Percentiles rank a stretch among this genome's conserved stretches.
Conservation (phyloP, 2,888 invertebrate species). For the Anticlea derivata region DNA sequence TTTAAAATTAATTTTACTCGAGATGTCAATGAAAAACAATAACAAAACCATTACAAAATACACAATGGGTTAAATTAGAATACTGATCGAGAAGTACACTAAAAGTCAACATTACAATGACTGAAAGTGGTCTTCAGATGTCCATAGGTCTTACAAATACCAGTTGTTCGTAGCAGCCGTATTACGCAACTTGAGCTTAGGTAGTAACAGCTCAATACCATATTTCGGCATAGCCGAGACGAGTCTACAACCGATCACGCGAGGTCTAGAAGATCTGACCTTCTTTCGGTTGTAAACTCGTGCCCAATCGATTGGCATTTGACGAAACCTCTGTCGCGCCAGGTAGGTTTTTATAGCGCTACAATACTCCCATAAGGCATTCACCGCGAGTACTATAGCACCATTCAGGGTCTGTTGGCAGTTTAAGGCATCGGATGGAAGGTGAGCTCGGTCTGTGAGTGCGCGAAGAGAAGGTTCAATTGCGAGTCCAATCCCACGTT, state of each 20-base stretch:
- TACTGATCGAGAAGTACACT: slow-evolving; percentile 51
- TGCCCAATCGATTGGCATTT: slow-evolving; percentile 69
- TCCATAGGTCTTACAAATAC: slow-evolving; percentile 19
- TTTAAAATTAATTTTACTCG: slow-evolving; percentile 1
- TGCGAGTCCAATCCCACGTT: slow-evolving; percentile 88
- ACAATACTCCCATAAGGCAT: slow-evolving; percentile 47
- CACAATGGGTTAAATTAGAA: slow-evolving; percentile 45
- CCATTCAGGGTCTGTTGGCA: slow-evolving; percentile 56
- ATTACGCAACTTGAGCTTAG: slow-evolving; percentile 35
- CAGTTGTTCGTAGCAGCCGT: slow-evolving; percentile 27
- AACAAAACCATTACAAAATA: slow-evolving; percentile 29
- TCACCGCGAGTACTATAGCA: slow-evolving; percentile 53
- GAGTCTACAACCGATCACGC: slow-evolving; percentile 55
- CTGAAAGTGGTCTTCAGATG: slow-evolving; percentile 20
- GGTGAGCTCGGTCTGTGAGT: slow-evolving; percentile 86
- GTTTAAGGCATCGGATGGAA: slow-evolving; percentile 84
- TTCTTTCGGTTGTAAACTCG: slow-evolving; percentile 65
- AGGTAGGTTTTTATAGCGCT: slow-evolving; percentile 63
- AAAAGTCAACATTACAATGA: slow-evolving; percentile 29
- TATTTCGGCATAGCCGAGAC: slow-evolving; percentile 39
- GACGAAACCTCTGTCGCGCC: slow-evolving; percentile 77
- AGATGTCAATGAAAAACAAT: slow-evolving; percentile 13
- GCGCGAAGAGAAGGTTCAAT: slow-evolving; percentile 86
- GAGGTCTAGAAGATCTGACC: slow-evolving; percentile 37
- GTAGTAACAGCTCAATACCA: slow-evolving; percentile 37